Percentiles rank a stretch among this genome's conserved stretches.
phyloP scores from a whole-genome alignment of 2,113 vertebrate genomes.

The Phalacrocorax pelagicus region DNA sequence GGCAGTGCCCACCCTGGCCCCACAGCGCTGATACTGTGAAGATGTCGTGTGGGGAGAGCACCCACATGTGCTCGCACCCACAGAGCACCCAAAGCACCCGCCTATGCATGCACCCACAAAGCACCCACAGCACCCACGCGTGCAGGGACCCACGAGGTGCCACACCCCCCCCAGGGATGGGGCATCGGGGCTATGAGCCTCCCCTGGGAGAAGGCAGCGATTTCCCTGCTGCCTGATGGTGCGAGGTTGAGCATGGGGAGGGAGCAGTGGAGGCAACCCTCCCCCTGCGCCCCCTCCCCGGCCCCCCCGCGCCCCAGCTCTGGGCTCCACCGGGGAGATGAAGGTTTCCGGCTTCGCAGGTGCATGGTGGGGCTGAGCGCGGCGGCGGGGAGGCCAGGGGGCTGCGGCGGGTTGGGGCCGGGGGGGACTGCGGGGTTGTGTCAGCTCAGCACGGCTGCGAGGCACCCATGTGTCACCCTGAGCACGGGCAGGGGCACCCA shows the following conservation, averaged over 20 bases:
- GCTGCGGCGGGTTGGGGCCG: not conserved
- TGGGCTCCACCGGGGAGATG: not conserved
- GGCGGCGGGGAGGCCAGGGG: rapidly evolving
- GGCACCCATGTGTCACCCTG: not conserved
- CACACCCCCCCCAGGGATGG: not conserved
- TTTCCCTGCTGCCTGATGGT: rapidly evolving
- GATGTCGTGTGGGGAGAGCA: not conserved
- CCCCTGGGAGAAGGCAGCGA: not conserved
- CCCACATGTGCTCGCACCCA: not conserved
- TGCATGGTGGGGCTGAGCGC: not conserved
- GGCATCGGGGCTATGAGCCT: not conserved
- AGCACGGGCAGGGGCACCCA: not conserved
- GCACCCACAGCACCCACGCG: not conserved
- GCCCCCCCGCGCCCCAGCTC: rapidly evolving
- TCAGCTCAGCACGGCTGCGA: not conserved
- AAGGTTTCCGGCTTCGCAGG: not conserved
- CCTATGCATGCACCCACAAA: not conserved
- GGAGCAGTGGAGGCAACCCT: rapidly evolving
- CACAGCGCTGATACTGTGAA: rapidly evolving
- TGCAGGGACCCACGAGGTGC: too few species aligned
- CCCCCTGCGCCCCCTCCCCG: rapidly evolving
- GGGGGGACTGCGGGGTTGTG: rapidly evolving
- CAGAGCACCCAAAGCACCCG: not conserved
- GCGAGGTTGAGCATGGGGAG: not conserved
- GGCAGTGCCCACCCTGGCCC: rapidly evolving